Evolutionary conservation across 2,113 vertebrate genomes (phyloP), one percentile per base, ranked within the genome.

Genomic region (Desmodus rotundus): DNA sequence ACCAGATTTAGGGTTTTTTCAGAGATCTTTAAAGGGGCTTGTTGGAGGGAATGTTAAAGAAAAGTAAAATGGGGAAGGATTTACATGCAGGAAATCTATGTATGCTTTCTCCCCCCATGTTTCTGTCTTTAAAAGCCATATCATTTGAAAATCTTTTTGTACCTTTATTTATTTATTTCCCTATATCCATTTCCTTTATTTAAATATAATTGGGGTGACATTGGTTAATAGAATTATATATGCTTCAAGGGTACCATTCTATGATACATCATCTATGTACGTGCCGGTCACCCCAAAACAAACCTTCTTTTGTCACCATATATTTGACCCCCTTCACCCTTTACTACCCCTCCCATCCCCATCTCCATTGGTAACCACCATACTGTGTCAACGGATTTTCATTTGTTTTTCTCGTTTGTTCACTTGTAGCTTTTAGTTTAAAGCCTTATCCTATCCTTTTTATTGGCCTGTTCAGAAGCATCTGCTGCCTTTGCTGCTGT

Each of bases 1-100:
- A 36, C 63, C 26, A n/a, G 8, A 54, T 7, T 45, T 5, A 28
- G 7, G 3, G 33, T 78, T 78, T 36, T 26, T 52, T 41, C 1
- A 31, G 7, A 68, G 0, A 81, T 0, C n/a, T 2, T 20, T 45
- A 43, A 45, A 41, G 5, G 5, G 16, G 4, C 2, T 36, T 80
- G 24, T 7, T 52, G 77, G 15, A 4, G 15, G 26, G 3, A 7
- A 87, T 26, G 15, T n/a, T 50, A n/a, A 1, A 52, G 31, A 77
- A 47, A 77, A 77, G 45, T 12, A 22, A 77, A 52, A 22, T 38
- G 5, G 1, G 12, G 24, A 74, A 36, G 10, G 6, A 45, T 68
- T 70, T 54, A 24, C 8, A 16, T 20, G 0, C 19, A 31, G 26
- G 22, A 9, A 6, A 4, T 41, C 6, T 38, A 36, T 10, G 16